These are phyloP conservation scores for Zosterops pallidus DNA, from an alignment of 2,113 vertebrate genomes.

Conservation along the genomic window DNA sequence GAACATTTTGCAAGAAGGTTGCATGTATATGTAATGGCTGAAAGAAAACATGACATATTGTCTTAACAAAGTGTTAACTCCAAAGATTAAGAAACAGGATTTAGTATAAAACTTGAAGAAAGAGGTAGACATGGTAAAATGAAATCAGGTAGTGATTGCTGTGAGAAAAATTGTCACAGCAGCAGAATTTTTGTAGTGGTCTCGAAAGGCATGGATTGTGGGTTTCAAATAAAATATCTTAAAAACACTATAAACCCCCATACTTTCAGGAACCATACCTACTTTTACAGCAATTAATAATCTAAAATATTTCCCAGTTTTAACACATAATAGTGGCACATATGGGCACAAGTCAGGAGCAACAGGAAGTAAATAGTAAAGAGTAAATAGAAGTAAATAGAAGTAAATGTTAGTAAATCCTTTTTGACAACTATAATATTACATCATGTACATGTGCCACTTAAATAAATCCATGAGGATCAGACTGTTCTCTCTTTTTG, in stretches of 20 bases:
- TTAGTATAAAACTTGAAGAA: background rate
- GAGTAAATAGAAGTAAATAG: no score
- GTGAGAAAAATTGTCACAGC: background rate
- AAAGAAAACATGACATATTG: background rate
- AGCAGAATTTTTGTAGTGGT: background rate
- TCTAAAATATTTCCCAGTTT: background rate
- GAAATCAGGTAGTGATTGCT: background rate
- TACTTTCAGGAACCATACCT: background rate
- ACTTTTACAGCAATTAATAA: background rate
- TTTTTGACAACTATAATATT: background rate
- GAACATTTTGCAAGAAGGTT: background rate
- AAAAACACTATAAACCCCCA: background rate
- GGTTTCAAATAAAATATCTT: background rate
- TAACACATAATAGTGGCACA: rapidly evolving
- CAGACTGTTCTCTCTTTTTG: background rate
- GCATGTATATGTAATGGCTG: background rate
- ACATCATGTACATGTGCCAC: background rate
- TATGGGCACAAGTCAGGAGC: background rate
- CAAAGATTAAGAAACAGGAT: background rate
- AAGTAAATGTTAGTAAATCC: background rate
- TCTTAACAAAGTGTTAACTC: background rate
- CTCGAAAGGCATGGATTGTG: background rate
- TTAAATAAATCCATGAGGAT: background rate
- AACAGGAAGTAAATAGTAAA: background rate
- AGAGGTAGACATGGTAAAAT: background rate